These are phyloP conservation scores for Ormyrus labotus DNA, from an alignment of 2,888 invertebrate species.

Conservation along the genomic window DNA sequence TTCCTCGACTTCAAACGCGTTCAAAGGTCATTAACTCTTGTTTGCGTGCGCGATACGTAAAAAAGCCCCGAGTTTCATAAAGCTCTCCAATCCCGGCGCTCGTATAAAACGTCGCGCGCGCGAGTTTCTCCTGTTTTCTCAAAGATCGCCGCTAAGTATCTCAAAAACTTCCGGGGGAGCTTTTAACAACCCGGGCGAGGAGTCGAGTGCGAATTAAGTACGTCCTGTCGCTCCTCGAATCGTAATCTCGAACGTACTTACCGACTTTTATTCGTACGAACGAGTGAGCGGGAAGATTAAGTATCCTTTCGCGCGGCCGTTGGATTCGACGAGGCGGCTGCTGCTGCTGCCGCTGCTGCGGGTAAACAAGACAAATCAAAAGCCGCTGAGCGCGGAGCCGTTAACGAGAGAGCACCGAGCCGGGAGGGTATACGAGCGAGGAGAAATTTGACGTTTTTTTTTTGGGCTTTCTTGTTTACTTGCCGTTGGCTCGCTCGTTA, in stretches of 20 bases:
- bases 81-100: background rate
- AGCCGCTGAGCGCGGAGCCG: background rate
- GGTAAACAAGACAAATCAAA: constrained; percentile 34
- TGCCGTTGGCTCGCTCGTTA: background rate
- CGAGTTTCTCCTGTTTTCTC: background rate
- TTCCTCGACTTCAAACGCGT: constrained; percentile 5
- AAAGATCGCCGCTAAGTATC: constrained; percentile 16
- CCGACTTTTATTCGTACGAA: constrained; percentile 19
- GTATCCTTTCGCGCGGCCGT: background rate
- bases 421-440: no score
- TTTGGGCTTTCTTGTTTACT: background rate
- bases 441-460: background rate
- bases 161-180: constrained; percentile 17
- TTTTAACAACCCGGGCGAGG: constrained; percentile 16
- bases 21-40: constrained; percentile 25
- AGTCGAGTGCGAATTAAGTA: constrained; percentile 30
- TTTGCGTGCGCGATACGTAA: constrained; percentile 4
- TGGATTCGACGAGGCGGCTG: background rate
- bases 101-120: background rate
- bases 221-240: background rate
- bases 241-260: constrained; percentile 33
- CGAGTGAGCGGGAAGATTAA: background rate
- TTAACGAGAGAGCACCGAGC: background rate
- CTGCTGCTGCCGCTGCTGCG: background rate
- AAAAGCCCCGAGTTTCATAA: constrained; percentile 15